Conservation (phyloP, 2,888 invertebrate species). For the Mythimna albipuncta region DNA sequence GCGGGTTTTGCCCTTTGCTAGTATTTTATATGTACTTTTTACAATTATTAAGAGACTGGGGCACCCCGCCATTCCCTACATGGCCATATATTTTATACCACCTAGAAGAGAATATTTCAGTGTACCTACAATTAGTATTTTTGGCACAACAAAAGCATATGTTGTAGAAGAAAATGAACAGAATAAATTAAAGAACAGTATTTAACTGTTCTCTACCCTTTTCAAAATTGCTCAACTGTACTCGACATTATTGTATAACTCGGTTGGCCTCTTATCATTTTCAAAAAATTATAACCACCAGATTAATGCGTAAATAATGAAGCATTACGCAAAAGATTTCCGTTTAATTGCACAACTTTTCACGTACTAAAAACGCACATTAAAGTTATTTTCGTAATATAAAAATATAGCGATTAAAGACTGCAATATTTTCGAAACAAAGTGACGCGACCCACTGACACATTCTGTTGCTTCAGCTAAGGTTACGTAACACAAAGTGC, state of each 20-base stretch:
- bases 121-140: no score
- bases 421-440: constrained; percentile 61
- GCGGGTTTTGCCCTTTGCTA: no score
- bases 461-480: constrained; percentile 60
- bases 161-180: no score
- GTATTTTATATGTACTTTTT: no score
- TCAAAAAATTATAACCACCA: background rate
- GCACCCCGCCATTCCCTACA: no score
- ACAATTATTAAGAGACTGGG: no score
- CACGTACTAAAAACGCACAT: constrained; percentile 24
- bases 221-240: background rate
- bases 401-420: constrained; percentile 39
- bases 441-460: constrained; percentile 69
- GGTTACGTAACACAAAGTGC: constrained; percentile 52
- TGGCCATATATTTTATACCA: no score
- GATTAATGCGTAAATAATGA: constrained; percentile 14
- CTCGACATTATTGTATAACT: background rate
- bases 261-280: background rate
- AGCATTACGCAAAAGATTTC: constrained; percentile 3
- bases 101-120: no score
- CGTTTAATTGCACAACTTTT: constrained; percentile 14
- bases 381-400: constrained; percentile 20
- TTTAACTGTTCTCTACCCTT: no score
- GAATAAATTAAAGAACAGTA: no score
- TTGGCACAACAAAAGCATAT: no score